A percentile compares a stretch with the other conserved stretches of the same genome.
phyloP scores from a whole-genome alignment of 1,140 invertebrate genomes.

The Cecropterus lyciades region DNA sequence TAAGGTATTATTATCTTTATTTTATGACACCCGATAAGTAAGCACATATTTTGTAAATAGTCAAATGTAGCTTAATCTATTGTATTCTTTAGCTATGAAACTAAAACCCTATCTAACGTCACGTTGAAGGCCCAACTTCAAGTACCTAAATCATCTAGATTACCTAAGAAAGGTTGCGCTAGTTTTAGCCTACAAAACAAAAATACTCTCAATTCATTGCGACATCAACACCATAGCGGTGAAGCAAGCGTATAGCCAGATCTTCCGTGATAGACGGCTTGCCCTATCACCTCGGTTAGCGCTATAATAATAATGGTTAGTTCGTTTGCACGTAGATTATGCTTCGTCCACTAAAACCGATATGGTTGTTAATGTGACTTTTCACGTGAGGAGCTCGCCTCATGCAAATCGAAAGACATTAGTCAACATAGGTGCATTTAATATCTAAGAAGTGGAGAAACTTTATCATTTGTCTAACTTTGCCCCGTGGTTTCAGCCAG shows the following conservation, averaged over 20 bases:
- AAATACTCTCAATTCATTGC: constrained; percentile 34
- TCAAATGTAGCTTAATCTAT: neutral
- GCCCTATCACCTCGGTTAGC: constrained; percentile 45
- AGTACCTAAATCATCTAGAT: constrained; percentile 9
- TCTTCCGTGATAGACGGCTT: constrained; percentile 42
- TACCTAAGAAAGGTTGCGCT: constrained; percentile 22
- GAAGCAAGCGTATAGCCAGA: constrained; percentile 29
- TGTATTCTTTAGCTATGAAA: no score
- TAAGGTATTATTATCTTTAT: no score
- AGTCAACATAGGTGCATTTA: neutral
- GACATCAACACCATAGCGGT: constrained; percentile 12
- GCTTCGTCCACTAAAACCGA: constrained; percentile 3
- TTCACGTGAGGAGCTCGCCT: neutral
- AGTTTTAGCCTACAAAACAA: constrained; percentile 27
- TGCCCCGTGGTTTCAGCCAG: no score
- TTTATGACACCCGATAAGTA: no score
- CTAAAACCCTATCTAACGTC: neutral
- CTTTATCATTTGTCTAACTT: no score
- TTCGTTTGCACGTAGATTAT: constrained; percentile 26
- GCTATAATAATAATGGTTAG: constrained; percentile 20
- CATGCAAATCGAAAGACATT: neutral
- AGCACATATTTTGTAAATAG: no score
- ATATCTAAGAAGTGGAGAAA: no score
- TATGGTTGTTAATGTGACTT: neutral
- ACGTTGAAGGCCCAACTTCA: neutral